phyloP scores from a whole-genome alignment of 2,797 vertebrate genomes.

The Telmatherina bonti region DNA sequence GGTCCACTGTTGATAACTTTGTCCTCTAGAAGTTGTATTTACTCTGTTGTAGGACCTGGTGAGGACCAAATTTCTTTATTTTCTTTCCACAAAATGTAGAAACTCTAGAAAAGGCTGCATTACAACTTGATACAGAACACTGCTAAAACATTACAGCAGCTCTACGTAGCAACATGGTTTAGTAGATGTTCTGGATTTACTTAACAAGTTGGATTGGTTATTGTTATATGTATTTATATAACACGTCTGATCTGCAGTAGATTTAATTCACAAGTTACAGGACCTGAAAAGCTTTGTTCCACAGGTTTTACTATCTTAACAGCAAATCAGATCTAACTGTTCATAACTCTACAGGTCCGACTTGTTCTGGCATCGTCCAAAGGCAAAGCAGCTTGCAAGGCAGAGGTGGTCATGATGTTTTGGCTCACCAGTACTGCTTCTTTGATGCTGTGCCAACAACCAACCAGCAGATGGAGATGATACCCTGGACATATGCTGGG shows the following conservation, averaged over 20 bases:
- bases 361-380: not conserved
- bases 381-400: not conserved
- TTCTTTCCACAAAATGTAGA: not conserved
- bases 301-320: not conserved
- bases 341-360: not conserved
- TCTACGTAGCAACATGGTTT: not conserved
- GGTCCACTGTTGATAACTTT: not conserved
- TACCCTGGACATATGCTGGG: constrained; percentile 5
- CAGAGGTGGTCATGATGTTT: constrained; percentile 1
- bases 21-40: not conserved
- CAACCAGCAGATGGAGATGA: constrained; percentile 69
- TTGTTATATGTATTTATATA: too few species aligned
- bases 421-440: not conserved
- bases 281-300: not conserved
- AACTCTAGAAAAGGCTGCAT: not conserved
- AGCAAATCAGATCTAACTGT: not conserved
- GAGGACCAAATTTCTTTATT: not conserved
- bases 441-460: constrained; percentile 34
- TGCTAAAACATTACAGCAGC: not conserved
- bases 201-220: too few species aligned
- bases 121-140: not conserved
- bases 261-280: not conserved
- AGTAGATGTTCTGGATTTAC: not conserved
- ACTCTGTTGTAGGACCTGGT: not conserved
- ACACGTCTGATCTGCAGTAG: not conserved